Conservation (phyloP, 2,888 invertebrate species). For the Vandiemenella viatica region DNA sequence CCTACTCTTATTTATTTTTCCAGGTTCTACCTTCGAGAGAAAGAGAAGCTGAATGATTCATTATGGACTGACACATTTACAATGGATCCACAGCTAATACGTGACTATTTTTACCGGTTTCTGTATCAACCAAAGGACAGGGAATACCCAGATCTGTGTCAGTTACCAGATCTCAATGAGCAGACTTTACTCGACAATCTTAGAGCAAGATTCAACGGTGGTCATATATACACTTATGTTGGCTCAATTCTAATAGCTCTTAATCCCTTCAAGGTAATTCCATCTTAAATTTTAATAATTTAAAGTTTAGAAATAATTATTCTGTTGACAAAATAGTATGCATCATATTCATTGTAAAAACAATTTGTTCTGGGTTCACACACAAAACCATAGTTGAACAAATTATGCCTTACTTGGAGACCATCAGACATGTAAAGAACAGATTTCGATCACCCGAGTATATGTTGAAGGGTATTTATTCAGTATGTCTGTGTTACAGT, state of each 20-base stretch:
- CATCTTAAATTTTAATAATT: not conserved
- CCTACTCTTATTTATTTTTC: constrained; percentile 27
- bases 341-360: too few species aligned
- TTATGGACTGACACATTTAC: constrained; percentile 79
- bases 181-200: constrained; percentile 83
- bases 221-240: constrained; percentile 92
- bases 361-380: too few species aligned
- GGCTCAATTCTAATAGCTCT: constrained; percentile 90
- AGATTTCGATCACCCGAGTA: too few species aligned
- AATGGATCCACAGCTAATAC: constrained; percentile 80
- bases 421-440: too few species aligned
- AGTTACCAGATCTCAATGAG: constrained; percentile 88
- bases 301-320: not conserved
- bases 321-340: not conserved
- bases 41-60: constrained; percentile 56
- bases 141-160: constrained; percentile 91
- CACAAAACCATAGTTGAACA: too few species aligned
- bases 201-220: constrained; percentile 70
- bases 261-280: constrained; percentile 59
- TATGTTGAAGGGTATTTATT: too few species aligned
- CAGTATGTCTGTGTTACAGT: too few species aligned
- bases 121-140: constrained; percentile 82
- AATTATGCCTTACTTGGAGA: too few species aligned
- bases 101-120: constrained; percentile 82
- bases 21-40: constrained; percentile 74